Evolutionary conservation across 2,113 vertebrate species (phyloP).

Genomic region (Pelecanus crispus): DNA sequence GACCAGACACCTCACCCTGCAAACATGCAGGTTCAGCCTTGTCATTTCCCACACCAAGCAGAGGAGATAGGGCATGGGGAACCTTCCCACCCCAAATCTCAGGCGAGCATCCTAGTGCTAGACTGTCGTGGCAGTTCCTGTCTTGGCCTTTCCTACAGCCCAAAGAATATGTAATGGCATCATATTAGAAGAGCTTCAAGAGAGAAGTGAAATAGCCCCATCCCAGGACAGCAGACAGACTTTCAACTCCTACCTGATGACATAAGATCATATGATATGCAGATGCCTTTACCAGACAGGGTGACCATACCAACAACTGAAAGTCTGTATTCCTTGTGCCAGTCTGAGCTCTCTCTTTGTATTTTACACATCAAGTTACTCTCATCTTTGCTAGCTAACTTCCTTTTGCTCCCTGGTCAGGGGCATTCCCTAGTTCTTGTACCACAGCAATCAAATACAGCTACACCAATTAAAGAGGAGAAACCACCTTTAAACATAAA

Average conservation of each 20-base stretch:
- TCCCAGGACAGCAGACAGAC: neutral
- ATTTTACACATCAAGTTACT: neutral
- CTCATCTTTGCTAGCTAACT: neutral
- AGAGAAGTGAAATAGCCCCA: neutral
- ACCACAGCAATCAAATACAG: neutral
- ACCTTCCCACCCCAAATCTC: neutral
- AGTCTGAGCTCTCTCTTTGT: neutral
- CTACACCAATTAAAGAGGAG: neutral
- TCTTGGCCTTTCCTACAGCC: neutral
- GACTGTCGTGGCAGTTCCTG: neutral
- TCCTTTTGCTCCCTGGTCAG: neutral
- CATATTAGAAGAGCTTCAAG: neutral
- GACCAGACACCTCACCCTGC: neutral
- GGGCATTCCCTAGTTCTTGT: neutral
- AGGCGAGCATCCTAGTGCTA: neutral
- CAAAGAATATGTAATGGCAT: neutral
- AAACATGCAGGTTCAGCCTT: neutral
- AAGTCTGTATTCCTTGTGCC: neutral
- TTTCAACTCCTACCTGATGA: rapidly evolving
- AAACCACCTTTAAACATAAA: neutral
- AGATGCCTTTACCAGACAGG: neutral
- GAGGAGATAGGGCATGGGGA: neutral
- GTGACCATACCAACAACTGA: neutral
- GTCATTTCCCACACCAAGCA: neutral
- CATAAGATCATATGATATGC: rapidly evolving